Evolutionary conservation across 2,113 vertebrate species (phyloP).

Genomic region (Notarius lentiginosus): DNA sequence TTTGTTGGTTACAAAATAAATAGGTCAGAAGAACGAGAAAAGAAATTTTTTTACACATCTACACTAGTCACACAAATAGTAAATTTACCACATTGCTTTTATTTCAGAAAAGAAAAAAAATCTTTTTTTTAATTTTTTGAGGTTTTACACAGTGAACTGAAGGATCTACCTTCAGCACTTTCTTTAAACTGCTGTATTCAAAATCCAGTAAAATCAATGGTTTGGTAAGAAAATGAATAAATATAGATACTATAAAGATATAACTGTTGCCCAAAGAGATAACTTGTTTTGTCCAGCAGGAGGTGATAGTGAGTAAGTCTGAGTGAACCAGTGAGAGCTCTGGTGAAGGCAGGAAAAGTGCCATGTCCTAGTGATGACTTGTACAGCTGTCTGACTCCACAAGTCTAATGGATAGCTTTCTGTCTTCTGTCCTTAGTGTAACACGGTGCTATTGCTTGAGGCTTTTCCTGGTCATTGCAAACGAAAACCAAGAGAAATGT

Average conservation of each 20-base stretch:
- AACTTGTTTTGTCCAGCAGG: slow-evolving; percentile 34
- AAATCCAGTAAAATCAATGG: slow-evolving; percentile 20
- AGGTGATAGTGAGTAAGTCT: slow-evolving; percentile 27
- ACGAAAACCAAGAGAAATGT: slow-evolving; percentile 21
- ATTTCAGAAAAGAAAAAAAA: slow-evolving; percentile 36
- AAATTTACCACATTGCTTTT: slow-evolving; percentile 46
- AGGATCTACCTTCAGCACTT: slow-evolving; percentile 20
- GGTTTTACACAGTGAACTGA: slow-evolving; percentile 33
- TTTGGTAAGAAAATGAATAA: slow-evolving; percentile 25
- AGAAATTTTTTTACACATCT: slow-evolving; percentile 45
- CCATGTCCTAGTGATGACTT: slow-evolving; percentile 4
- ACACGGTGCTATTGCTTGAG: slow-evolving; percentile 49
- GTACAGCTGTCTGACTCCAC: background rate
- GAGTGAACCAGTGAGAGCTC: background rate
- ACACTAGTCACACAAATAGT: slow-evolving; percentile 61
- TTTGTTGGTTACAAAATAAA: slow-evolving; percentile 64
- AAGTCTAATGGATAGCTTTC: background rate
- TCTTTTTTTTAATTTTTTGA: slow-evolving; percentile 20
- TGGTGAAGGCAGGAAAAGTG: background rate
- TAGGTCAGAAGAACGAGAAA: slow-evolving; percentile 55
- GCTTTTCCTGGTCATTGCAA: slow-evolving; percentile 31
- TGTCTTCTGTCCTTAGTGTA: slow-evolving; percentile 17
- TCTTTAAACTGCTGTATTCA: slow-evolving; percentile 19
- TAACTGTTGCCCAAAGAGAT: slow-evolving; percentile 1
- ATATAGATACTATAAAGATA: slow-evolving; percentile 13